Conservation (phyloP, 2,797 vertebrate genomes). For the Craterocephalus amniculus region DNA sequence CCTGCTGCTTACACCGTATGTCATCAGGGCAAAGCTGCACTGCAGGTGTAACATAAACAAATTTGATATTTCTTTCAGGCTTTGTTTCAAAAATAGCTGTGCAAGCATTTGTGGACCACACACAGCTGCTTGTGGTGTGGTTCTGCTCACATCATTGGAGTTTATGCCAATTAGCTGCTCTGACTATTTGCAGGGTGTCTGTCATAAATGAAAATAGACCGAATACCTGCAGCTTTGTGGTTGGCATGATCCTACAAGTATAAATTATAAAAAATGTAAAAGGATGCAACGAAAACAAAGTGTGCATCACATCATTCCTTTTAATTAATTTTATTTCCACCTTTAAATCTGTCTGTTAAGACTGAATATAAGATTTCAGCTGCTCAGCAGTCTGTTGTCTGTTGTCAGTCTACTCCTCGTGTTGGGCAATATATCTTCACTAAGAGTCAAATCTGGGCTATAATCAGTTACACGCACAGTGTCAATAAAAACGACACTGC, state of each 20-base stretch:
- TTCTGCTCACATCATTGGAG: constrained; percentile 67
- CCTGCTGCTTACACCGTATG: constrained; percentile 40
- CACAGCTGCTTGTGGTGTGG: constrained; percentile 62
- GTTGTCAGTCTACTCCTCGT: not conserved
- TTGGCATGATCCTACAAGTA: constrained; percentile 11
- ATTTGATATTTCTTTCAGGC: constrained; percentile 60
- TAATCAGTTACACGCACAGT: not conserved
- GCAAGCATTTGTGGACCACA: constrained; percentile 64
- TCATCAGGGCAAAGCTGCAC: constrained; percentile 43
- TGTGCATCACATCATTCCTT: not conserved
- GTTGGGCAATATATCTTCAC: not conserved
- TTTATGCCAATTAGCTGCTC: constrained; percentile 63
- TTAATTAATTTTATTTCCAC: no score
- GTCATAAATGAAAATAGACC: constrained; percentile 68
- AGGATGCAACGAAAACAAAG: not conserved
- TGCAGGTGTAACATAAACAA: constrained; percentile 66
- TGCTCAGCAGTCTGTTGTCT: not conserved
- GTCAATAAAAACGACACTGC: not conserved
- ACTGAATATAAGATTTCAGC: not conserved
- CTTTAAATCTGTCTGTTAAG: not conserved
- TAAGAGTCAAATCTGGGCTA: not conserved
- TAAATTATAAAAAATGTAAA: constrained; percentile 15
- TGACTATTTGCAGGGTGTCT: constrained; percentile 54
- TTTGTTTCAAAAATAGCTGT: constrained; percentile 65
- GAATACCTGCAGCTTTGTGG: not conserved